Evolutionary conservation across 2,888 invertebrate genomes (phyloP), one percentile per base, ranked within the genome.

Genomic region (Chrysolina haemoptera): DNA sequence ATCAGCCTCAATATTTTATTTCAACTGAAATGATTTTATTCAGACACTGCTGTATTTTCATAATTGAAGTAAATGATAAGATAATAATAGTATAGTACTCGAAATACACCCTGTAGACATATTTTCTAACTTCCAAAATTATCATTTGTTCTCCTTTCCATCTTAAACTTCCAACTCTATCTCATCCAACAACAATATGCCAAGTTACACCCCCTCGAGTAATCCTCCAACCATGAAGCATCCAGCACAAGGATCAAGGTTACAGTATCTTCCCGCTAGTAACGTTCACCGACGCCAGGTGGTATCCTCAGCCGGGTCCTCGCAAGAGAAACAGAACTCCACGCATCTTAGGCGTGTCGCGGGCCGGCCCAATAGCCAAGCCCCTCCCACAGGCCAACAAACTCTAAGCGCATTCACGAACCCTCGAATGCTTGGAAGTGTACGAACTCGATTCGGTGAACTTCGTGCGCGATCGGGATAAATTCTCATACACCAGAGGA

Each of bases 401-500:
- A 84, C 84, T 82, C 81, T 77, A 78, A 81, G 84, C 82, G 82
- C 82, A 83, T 83, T 79, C 79, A 74, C 78, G 81, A 79, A 81
- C 81, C 83, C 81, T 83, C 79, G 81, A 80, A 78, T 68, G 71
- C 79, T 69, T 79, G 80, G 81, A 83, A 82, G 82, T 82, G 81
- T 79, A 75, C 78, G 79, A 79, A 78, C 79, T 79, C 75, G 59
- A 69, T 76, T 85, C 85, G 85, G 71, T 12, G n/a, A 66, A 69
- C 50, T 55, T 85, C 85, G 84, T 80, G 20, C 65, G 76, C 79
- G 74, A 79, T 82, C 85, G 85, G 78, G 73, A 62, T 71, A 80
- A 84, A 85, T 86, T 85, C 86, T 85, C 85, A 82, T 85, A 83
- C 84, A 84, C 80, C 80, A 80, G 82, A 81, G 80, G 82, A 84